These are phyloP conservation scores for Heterochromis multidens DNA, from an alignment of 2,113 vertebrate species.

Conservation along the genomic window DNA sequence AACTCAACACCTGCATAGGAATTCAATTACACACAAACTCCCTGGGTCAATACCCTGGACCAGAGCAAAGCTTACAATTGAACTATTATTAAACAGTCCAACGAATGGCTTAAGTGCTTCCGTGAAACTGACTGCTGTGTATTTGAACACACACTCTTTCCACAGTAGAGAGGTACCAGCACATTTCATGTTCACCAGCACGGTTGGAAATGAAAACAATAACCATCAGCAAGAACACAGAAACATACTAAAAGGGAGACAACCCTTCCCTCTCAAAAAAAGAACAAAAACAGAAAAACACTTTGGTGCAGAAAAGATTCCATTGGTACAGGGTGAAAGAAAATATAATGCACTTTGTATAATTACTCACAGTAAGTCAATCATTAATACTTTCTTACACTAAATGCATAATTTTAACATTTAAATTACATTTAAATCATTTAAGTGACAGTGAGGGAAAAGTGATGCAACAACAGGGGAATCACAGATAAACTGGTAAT, in stretches of 20 bases:
- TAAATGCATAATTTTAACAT: constrained; percentile 25
- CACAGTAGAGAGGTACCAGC: constrained; percentile 55
- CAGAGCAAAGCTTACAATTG: constrained; percentile 46
- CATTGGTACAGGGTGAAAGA: constrained; percentile 30
- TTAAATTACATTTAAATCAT: constrained; percentile 30
- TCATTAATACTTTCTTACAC: constrained; percentile 33
- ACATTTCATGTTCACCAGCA: constrained; percentile 36
- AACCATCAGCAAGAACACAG: not conserved
- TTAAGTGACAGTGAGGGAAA: constrained; percentile 33
- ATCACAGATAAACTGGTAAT: not conserved
- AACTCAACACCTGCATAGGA: constrained; percentile 59
- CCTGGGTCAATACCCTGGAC: constrained; percentile 30
- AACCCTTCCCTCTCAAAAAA: not conserved
- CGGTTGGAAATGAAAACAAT: not conserved
- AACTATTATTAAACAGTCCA: constrained; percentile 56
- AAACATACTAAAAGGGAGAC: constrained; percentile 3
- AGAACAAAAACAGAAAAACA: constrained; percentile 13
- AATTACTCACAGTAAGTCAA: constrained; percentile 63
- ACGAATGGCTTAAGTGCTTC: constrained; percentile 66
- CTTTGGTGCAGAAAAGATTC: constrained; percentile 51
- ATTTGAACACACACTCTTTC: constrained; percentile 24
- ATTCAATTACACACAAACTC: constrained; percentile 51
- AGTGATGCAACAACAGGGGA: not conserved
- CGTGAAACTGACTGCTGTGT: constrained; percentile 30
- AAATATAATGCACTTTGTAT: constrained; percentile 39